Percentiles rank a stretch among this genome's conserved stretches.
phyloP scores from a whole-genome alignment of 2,888 invertebrate species.

The Eupithecia subfuscata region DNA sequence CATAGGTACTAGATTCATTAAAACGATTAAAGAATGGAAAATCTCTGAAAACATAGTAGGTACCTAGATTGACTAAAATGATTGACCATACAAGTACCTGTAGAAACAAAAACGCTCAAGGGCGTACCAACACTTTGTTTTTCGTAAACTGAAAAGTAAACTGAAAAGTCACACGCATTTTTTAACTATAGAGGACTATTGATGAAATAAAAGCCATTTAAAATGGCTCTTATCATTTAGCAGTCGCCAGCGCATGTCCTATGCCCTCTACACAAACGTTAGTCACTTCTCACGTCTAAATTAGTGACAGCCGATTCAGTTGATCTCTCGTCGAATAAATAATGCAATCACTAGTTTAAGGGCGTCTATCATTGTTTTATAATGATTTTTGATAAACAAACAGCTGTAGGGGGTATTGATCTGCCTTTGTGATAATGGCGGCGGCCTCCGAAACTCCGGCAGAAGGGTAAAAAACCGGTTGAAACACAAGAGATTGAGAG shows the following conservation, averaged over 20 bases:
- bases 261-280: conserved; percentile 38
- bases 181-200: too few relatives aligned
- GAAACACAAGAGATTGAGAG: background rate
- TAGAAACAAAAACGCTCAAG: too few relatives aligned
- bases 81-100: too few relatives aligned
- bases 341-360: conserved; percentile 38
- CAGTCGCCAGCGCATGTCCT: conserved; percentile 40
- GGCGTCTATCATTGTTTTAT: conserved; percentile 29
- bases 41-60: background rate
- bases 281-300: conserved; percentile 62
- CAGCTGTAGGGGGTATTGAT: conserved; percentile 26
- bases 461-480: background rate
- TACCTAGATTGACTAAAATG: background rate
- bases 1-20: background rate
- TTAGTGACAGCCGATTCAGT: conserved; percentile 58
- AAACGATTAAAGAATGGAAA: too few relatives aligned
- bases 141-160: too few relatives aligned
- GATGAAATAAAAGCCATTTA: too few relatives aligned
- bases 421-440: background rate
- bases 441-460: background rate
- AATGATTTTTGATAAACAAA: conserved; percentile 35
- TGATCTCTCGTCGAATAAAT: conserved; percentile 44
- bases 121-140: too few relatives aligned
- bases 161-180: too few relatives aligned
- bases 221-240: too few relatives aligned